These are phyloP conservation scores for Vireo griseus DNA, from an alignment of 2,797 vertebrate genomes.

Conservation along the genomic window DNA sequence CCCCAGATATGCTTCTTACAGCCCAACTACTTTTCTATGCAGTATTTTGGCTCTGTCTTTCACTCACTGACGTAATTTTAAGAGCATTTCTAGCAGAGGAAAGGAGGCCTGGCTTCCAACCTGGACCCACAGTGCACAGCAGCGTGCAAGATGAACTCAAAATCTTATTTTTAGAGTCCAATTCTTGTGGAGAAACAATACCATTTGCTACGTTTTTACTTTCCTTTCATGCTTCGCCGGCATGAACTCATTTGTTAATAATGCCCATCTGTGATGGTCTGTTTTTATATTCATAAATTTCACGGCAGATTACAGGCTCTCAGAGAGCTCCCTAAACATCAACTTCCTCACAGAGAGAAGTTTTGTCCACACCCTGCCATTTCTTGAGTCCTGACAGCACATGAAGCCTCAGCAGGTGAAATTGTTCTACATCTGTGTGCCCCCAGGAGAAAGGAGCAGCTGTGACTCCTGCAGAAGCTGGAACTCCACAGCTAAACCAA, in stretches of 20 bases:
- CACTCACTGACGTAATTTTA: rapidly evolving
- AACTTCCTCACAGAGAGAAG: not conserved
- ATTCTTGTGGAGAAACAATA: not conserved
- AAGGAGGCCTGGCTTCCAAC: not conserved
- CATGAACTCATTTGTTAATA: conserved; percentile 23
- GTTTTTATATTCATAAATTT: not conserved
- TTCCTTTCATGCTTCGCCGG: not conserved
- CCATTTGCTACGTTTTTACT: not conserved
- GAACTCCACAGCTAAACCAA: not conserved
- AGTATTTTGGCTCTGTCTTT: not conserved
- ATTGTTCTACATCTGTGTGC: not conserved
- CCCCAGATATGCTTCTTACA: not conserved
- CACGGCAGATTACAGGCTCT: not conserved
- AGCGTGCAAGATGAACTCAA: not conserved
- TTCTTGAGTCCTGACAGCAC: no score
- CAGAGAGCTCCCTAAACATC: not conserved
- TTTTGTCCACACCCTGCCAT: not conserved
- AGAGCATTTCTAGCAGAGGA: not conserved
- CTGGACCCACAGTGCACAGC: not conserved
- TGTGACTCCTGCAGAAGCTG: rapidly evolving
- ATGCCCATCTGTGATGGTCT: not conserved
- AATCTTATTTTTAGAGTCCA: not conserved
- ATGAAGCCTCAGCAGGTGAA: not conserved
- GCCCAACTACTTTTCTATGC: not conserved
- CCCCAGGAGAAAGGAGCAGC: not conserved